Evolutionary conservation across 2,113 vertebrate species (phyloP).

Genomic region (Megalops atlanticus): DNA sequence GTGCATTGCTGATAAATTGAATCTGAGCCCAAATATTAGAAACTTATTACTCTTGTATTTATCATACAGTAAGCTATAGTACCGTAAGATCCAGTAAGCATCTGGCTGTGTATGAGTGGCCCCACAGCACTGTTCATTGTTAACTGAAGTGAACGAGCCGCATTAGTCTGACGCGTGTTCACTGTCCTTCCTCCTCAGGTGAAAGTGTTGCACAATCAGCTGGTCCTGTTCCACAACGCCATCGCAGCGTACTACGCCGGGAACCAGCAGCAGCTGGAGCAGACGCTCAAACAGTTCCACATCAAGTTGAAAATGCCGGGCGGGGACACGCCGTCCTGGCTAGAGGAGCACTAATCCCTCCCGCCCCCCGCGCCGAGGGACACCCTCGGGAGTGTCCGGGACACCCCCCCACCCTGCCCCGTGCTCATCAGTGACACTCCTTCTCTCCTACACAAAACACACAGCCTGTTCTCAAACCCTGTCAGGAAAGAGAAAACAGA

Average conservation of each 20-base stretch:
- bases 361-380: not conserved
- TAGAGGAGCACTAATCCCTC: slow-evolving; percentile 85
- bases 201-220: slow-evolving; percentile 96
- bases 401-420: not conserved
- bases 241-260: slow-evolving; percentile 94
- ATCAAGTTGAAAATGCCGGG: slow-evolving; percentile 98
- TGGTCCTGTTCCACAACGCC: slow-evolving; percentile 96
- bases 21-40: too few species aligned
- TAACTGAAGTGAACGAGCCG: too few species aligned
- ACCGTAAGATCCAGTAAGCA: too few species aligned
- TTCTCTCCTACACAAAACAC: not conserved
- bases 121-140: too few species aligned
- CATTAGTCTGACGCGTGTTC: not conserved
- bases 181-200: slow-evolving; percentile 74
- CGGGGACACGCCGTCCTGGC: slow-evolving; percentile 88
- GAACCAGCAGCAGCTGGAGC: slow-evolving; percentile 96
- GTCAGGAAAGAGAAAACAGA: not conserved
- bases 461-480: not conserved
- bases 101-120: too few species aligned
- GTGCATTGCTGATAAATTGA: too few species aligned
- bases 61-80: too few species aligned
- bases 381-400: not conserved
- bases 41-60: too few species aligned
- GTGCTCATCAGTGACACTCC: not conserved
- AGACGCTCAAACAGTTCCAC: slow-evolving; percentile 97